phyloP scores from a whole-genome alignment of 1,140 invertebrate species.

The Lepidurus couesii region DNA sequence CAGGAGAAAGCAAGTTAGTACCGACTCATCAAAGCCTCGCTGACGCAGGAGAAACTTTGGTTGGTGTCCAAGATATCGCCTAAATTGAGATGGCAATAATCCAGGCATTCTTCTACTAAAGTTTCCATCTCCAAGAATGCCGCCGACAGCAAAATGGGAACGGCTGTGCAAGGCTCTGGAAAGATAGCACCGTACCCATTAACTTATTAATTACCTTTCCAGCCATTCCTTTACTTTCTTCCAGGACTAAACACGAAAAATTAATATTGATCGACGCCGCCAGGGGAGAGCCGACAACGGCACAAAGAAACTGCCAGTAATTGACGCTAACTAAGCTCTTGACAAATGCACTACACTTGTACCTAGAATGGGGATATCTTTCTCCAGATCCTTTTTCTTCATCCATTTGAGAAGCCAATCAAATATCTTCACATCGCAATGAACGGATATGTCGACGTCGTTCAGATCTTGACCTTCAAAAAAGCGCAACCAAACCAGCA shows the following conservation, averaged over 20 bases:
- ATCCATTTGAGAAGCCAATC: constrained; percentile 97
- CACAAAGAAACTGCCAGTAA: constrained; percentile 4
- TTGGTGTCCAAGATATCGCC: constrained; percentile 70
- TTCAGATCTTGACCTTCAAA: constrained; percentile 66
- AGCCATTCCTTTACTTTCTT: constrained; percentile 62
- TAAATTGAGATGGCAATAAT: constrained; percentile 70
- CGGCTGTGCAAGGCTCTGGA: constrained; percentile 72
- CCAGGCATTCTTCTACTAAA: constrained; percentile 70
- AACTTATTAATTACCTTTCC: constrained; percentile 41
- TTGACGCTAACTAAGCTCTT: not conserved
- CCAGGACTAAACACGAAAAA: constrained; percentile 43
- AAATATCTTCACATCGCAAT: constrained; percentile 88
- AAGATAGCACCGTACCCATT: constrained; percentile 34
- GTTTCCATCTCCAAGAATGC: constrained; percentile 91
- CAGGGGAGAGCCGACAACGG: constrained; percentile 31
- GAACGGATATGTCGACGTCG: constrained; percentile 92
- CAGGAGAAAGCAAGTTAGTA: constrained; percentile 41
- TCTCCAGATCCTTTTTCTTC: constrained; percentile 41
- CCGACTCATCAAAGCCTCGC: constrained; percentile 68
- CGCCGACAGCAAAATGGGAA: constrained; percentile 86
- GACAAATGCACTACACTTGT: not conserved
- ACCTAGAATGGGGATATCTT: constrained; percentile 26
- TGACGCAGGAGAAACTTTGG: constrained; percentile 71
- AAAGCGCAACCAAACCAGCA: constrained; percentile 37
- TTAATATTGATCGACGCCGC: too few relatives aligned